Conservation (phyloP, 2,888 invertebrate genomes). For the Lucinisca nassula region DNA sequence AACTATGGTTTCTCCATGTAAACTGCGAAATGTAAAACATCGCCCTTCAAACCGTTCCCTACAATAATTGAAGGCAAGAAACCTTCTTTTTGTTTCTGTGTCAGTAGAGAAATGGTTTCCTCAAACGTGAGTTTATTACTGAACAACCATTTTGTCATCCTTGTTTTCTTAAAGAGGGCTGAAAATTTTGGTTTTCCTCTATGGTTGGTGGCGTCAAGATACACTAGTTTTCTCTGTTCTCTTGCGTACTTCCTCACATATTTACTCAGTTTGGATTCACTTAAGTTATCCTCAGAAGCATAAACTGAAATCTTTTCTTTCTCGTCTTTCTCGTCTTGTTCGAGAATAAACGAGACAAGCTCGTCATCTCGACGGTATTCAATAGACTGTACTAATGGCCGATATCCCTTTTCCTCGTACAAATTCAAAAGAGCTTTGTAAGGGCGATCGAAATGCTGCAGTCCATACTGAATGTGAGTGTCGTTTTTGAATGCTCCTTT, state of each 20-base stretch:
- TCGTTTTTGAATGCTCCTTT: conserved; percentile 74
- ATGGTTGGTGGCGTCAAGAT: conserved; percentile 80
- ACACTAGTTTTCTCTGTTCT: conserved; percentile 74
- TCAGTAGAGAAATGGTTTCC: conserved; percentile 70
- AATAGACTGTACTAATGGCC: conserved; percentile 81
- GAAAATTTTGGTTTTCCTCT: conserved; percentile 82
- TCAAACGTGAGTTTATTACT: conserved; percentile 72
- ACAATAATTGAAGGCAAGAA: conserved; percentile 80
- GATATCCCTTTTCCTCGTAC: conserved; percentile 80
- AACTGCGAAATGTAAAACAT: conserved; percentile 67
- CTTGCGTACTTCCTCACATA: conserved; percentile 74
- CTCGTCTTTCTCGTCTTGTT: conserved; percentile 68
- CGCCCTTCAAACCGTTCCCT: conserved; percentile 74
- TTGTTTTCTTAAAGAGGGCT: conserved; percentile 82
- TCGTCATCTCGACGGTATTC: conserved; percentile 77
- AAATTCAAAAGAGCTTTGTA: conserved; percentile 81
- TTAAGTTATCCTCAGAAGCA: conserved; percentile 78
- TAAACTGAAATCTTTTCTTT: conserved; percentile 73
- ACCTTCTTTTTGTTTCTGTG: conserved; percentile 72
- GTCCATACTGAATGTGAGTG: conserved; percentile 80
- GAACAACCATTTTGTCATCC: conserved; percentile 76
- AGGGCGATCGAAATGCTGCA: conserved; percentile 80
- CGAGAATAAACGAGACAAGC: conserved; percentile 82
- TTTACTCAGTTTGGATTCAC: conserved; percentile 71
- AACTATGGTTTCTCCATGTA: conserved; percentile 75